phyloP scores from a whole-genome alignment of 53 echinoderm and acorn worm species.

The Patiria pectinifera region DNA sequence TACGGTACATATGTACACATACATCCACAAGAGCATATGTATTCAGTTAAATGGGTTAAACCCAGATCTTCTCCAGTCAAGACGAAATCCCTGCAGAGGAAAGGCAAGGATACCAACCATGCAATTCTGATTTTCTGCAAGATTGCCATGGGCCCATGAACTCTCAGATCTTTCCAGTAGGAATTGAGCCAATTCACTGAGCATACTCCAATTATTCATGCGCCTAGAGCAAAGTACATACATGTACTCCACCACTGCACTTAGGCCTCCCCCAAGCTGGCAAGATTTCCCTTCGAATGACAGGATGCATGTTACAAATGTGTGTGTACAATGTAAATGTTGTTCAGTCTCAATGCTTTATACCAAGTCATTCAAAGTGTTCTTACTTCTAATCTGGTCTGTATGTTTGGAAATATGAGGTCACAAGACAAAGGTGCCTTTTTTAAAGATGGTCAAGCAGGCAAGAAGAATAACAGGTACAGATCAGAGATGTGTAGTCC shows the following conservation, averaged over 20 bases:
- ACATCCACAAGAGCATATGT: background rate
- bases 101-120: background rate
- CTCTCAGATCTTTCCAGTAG: background rate
- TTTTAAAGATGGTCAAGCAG: too few species aligned
- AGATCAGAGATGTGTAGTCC: too few species aligned
- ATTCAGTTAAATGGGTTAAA: background rate
- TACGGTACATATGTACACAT: too few species aligned
- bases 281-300: background rate
- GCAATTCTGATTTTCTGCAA: background rate
- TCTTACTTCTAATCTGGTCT: too few species aligned
- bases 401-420: too few species aligned
- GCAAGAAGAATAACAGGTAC: too few species aligned
- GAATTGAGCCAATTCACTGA: background rate
- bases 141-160: background rate
- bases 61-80: background rate
- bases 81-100: background rate
- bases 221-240: background rate
- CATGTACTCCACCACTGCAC: background rate
- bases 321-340: background rate
- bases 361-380: too few species aligned
- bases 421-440: too few species aligned
- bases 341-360: too few species aligned
- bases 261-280: background rate
- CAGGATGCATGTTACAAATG: background rate
- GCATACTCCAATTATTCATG: background rate